These are phyloP conservation scores for Carassius auratus DNA, from an alignment of 2,113 vertebrate genomes.

Conservation along the genomic window DNA sequence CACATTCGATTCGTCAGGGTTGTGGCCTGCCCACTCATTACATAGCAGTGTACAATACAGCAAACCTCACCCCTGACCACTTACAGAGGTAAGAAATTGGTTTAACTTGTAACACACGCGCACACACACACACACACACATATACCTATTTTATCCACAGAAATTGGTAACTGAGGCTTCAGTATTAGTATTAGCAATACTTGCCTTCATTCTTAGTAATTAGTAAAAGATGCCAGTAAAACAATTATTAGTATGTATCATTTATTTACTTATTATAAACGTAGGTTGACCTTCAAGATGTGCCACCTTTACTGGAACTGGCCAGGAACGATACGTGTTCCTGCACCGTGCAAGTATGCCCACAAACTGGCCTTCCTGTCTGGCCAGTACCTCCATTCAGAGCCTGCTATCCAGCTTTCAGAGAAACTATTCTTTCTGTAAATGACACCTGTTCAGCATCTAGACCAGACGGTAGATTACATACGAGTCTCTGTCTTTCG, in stretches of 20 bases:
- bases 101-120: too few relatives aligned
- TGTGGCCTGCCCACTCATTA: constrained; percentile 90
- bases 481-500: neutral
- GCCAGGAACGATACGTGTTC: constrained; percentile 87
- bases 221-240: too few relatives aligned
- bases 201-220: too few relatives aligned
- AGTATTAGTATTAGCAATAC: too few relatives aligned
- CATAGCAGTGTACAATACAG: constrained; percentile 84
- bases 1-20: constrained; percentile 85
- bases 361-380: constrained; percentile 91
- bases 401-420: constrained; percentile 83
- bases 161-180: too few relatives aligned
- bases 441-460: constrained; percentile 8
- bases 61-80: constrained; percentile 86
- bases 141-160: too few relatives aligned
- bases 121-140: too few relatives aligned
- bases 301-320: constrained; percentile 98
- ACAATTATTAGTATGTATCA: too few relatives aligned
- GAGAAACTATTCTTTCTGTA: constrained; percentile 90
- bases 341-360: constrained; percentile 94
- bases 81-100: constrained; percentile 80
- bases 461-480: neutral
- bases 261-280: too few relatives aligned
- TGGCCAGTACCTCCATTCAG: constrained; percentile 83
- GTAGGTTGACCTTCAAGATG: constrained; percentile 93